Evolutionary conservation across 2,888 invertebrate species (phyloP), one percentile per base, ranked within the genome.

Genomic region (Clitarchus hookeri): DNA sequence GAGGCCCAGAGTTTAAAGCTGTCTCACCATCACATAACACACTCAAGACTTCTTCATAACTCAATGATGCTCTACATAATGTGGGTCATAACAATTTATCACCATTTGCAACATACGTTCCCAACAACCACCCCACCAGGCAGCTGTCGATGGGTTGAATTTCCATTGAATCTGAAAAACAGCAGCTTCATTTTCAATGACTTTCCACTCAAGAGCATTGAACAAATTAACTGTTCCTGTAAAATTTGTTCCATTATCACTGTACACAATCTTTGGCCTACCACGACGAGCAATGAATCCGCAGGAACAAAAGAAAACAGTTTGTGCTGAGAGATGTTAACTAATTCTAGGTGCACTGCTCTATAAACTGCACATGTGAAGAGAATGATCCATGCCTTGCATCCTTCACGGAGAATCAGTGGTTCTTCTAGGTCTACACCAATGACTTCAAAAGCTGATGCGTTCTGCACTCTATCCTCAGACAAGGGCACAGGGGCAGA

Each of bases 91-190:
- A 86, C 16, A 91, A 85, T 13, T 87, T 86, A 88, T 92, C 9
- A 91, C 77, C 12, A 90, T 84, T 13, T 90, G 89, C 19, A 92
- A 89, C 8, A 92, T 87, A 25, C 91, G 88, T 88, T 92, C 91
- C 89, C 91, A 92, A 88, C 90, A 91, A 80, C 92, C 92, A 84
- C 91, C 91, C 91, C 91, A 91, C 91, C 92, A 92, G 2, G 91
- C 88, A 6, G 91, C 90, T 0, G 89, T 88, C 8, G 91, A 91
- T 9, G 91, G 90, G 85, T 90, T 92, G 87, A 91, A 92, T 25
- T 84, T 77, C 6, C 84, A 84, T n/a, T 48, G 82, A 0, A 44
- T 82, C 23, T 44, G 13, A 8, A 82, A 11, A 1, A 82, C 44
- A 16, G 82, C 36, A 8, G 82, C 44, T 26, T 82, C 36, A 44